Percentiles rank a stretch among this genome's conserved stretches.
Conservation (phyloP, 2,797 vertebrate species). For the Halcyon badia region DNA sequence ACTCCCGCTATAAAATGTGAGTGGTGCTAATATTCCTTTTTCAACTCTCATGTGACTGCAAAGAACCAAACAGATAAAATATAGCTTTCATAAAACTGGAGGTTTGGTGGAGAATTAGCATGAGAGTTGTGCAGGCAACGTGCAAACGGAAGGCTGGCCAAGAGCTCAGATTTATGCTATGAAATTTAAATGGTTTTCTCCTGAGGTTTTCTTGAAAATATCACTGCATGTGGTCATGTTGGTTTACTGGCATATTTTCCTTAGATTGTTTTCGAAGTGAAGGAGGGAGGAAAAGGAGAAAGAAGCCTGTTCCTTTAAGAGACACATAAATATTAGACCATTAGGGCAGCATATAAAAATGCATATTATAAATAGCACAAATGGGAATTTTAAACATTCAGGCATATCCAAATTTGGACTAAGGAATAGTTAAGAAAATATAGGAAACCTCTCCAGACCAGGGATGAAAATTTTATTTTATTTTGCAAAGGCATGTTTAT, state of each 20-base stretch:
- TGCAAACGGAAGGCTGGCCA: slow-evolving; percentile 77
- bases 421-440: slow-evolving; percentile 69
- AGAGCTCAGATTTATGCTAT: slow-evolving; percentile 81
- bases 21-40: slow-evolving; percentile 80
- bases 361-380: slow-evolving; percentile 62
- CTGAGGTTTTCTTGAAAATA: slow-evolving; percentile 80
- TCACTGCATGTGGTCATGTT: slow-evolving; percentile 70
- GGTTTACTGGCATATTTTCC: slow-evolving; percentile 74
- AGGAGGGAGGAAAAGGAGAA: background rate
- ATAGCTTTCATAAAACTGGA: slow-evolving; percentile 84
- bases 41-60: slow-evolving; percentile 76
- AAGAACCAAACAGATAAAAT: slow-evolving; percentile 84
- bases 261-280: slow-evolving; percentile 68
- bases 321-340: slow-evolving; percentile 32
- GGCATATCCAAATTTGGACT: slow-evolving; percentile 51
- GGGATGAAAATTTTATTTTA: background rate
- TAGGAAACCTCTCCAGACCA: slow-evolving; percentile 23
- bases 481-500: slow-evolving; percentile 16
- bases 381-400: slow-evolving; percentile 63
- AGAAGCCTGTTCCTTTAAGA: slow-evolving; percentile 68
- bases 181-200: slow-evolving; percentile 83
- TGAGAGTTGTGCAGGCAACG: slow-evolving; percentile 74
- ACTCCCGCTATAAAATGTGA: slow-evolving; percentile 81
- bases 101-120: slow-evolving; percentile 81
- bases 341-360: slow-evolving; percentile 35